Conservation (phyloP, 2,113 vertebrate genomes). For the Arvicanthis niloticus region DNA sequence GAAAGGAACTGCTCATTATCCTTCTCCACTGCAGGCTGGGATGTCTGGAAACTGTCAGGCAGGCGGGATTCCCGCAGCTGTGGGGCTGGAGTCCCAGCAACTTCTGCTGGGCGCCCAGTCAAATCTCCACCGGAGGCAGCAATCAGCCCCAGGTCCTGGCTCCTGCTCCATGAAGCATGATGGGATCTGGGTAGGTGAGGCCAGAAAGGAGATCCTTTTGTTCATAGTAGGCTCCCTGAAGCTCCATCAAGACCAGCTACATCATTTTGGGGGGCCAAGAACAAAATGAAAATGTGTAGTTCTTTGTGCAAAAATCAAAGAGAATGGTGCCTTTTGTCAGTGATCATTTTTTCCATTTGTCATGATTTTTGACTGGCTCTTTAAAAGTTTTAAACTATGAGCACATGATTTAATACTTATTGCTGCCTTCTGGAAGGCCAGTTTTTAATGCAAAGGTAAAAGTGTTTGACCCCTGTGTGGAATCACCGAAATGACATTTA, state of each 20-base stretch:
- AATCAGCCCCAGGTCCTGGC: not conserved
- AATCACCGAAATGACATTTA: not conserved
- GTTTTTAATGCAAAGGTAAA: not conserved
- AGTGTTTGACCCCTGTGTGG: not conserved
- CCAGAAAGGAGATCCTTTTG: not conserved
- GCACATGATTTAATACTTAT: not conserved
- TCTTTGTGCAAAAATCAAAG: not conserved
- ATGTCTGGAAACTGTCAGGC: slow-evolving; percentile 74
- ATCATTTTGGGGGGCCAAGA: not conserved
- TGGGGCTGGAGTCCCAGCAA: not conserved
- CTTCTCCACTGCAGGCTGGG: slow-evolving; percentile 53
- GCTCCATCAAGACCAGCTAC: not conserved
- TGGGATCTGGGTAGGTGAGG: not conserved
- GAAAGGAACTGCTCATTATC: slow-evolving; percentile 78
- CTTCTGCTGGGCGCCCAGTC: not conserved
- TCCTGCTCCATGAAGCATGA: not conserved
- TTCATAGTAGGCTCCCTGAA: not conserved
- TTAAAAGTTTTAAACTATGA: not conserved
- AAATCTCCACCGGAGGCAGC: not conserved
- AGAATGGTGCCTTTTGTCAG: not conserved
- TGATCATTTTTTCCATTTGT: not conserved
- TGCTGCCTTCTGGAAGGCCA: not conserved
- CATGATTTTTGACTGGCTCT: not conserved
- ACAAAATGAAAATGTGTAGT: not conserved
- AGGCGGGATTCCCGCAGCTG: not conserved